Conservation (phyloP, 1,140 invertebrate species). For the Telenomus remus region DNA sequence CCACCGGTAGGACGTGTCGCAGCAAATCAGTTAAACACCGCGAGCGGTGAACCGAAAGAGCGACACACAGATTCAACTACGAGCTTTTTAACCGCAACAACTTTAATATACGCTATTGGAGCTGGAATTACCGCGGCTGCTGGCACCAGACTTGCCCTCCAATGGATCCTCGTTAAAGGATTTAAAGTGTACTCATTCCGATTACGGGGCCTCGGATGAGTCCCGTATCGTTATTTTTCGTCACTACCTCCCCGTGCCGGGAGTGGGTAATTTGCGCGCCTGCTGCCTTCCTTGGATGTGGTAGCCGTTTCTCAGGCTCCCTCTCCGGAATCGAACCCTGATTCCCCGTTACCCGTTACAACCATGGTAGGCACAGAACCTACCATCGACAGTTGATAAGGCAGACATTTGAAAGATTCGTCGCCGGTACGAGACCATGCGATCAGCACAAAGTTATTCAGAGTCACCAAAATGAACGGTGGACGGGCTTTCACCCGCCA, state of each 20-base stretch:
- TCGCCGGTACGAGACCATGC: background rate
- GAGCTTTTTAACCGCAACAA: constrained; percentile 88
- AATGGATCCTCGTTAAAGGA: too few relatives aligned
- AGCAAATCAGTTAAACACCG: too few relatives aligned
- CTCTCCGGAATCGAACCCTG: constrained; percentile 82
- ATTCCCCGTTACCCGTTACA: constrained; percentile 86
- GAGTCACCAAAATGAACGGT: too few relatives aligned
- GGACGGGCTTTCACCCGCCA: background rate
- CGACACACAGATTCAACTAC: constrained; percentile 85
- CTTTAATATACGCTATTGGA: constrained; percentile 93
- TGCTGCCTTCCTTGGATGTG: constrained; percentile 95
- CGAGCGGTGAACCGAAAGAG: too few relatives aligned
- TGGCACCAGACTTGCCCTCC: constrained; percentile 95
- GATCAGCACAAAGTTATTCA: background rate
- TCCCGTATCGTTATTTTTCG: constrained; percentile 89
- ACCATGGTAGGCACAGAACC: constrained; percentile 81
- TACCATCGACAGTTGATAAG: constrained; percentile 86
- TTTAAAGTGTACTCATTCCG: too few relatives aligned
- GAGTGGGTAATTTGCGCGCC: constrained; percentile 86
- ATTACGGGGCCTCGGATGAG: constrained; percentile 81
- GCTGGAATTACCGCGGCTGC: constrained; percentile 94
- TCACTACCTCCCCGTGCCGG: constrained; percentile 86
- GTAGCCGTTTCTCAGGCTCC: constrained; percentile 93
- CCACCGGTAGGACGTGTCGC: too few relatives aligned
- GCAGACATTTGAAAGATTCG: constrained; percentile 91